These are phyloP conservation scores for Fundulus diaphanus DNA, from an alignment of 2,797 vertebrate species.

Conservation along the genomic window DNA sequence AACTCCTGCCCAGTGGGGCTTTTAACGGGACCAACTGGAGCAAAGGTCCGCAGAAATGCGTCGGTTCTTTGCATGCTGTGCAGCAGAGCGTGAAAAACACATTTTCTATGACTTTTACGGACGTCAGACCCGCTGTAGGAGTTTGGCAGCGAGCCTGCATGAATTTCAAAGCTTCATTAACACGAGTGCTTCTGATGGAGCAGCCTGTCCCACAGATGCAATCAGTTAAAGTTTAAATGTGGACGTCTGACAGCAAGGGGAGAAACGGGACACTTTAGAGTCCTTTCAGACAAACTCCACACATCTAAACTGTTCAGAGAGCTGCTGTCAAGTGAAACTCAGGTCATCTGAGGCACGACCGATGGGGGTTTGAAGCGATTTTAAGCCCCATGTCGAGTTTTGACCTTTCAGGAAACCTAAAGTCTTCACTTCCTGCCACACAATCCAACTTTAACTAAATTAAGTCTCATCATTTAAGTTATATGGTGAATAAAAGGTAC, in stretches of 20 bases:
- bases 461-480: too few species aligned
- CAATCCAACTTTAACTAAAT: too few species aligned
- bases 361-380: too few species aligned
- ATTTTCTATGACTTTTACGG: conserved; percentile 42
- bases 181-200: background rate
- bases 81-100: conserved; percentile 47
- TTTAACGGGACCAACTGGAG: conserved; percentile 63
- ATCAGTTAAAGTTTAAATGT: conserved; percentile 17
- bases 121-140: conserved; percentile 30
- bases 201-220: background rate
- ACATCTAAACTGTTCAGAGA: too few species aligned
- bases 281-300: background rate
- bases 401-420: too few species aligned
- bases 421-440: too few species aligned
- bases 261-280: too few species aligned
- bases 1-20: conserved; percentile 14
- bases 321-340: too few species aligned
- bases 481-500: too few species aligned
- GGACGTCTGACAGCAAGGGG: background rate
- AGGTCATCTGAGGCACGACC: too few species aligned
- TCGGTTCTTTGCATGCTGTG: conserved; percentile 12
- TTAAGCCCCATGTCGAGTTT: too few species aligned
- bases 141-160: background rate
- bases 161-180: conserved; percentile 12
- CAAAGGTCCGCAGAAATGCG: conserved; percentile 69